These are phyloP conservation scores for Ptychobarbus kaznakovi DNA, from an alignment of 2,797 vertebrate genomes.

Conservation along the genomic window DNA sequence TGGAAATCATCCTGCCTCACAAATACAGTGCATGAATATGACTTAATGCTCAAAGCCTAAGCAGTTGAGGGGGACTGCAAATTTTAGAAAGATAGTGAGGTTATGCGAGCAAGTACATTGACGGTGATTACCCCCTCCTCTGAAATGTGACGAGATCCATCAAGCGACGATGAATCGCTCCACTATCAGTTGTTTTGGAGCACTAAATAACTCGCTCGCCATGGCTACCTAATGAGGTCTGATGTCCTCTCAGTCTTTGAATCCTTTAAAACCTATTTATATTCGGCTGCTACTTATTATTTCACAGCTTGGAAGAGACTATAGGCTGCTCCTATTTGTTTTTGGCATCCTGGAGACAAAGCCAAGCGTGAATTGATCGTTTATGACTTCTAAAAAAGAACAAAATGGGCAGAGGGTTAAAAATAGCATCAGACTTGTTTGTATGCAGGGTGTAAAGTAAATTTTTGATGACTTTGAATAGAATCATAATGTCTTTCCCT, in stretches of 20 bases:
- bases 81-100: not conserved
- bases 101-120: constrained; percentile 26
- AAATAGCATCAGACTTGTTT: constrained; percentile 15
- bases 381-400: constrained; percentile 14
- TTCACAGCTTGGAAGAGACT: constrained; percentile 31
- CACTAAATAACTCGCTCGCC: constrained; percentile 17
- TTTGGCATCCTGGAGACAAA: constrained; percentile 8
- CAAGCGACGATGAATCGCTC: not conserved
- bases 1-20: not conserved
- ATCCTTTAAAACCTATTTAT: constrained; percentile 42
- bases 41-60: not conserved
- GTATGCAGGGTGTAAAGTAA: not conserved
- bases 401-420: constrained; percentile 13
- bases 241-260: constrained; percentile 19
- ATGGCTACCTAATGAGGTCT: constrained; percentile 45
- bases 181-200: constrained; percentile 37
- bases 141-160: constrained; percentile 25
- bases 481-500: not conserved
- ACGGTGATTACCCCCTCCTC: constrained; percentile 33
- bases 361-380: not conserved
- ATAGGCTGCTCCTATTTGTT: constrained; percentile 19
- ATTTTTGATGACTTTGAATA: constrained; percentile 6
- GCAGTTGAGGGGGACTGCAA: not conserved
- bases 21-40: not conserved
- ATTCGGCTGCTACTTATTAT: constrained; percentile 27